Base-by-base conservation (phyloP, 2,888 invertebrate genomes). In the Slavum lentiscoides region DNA sequence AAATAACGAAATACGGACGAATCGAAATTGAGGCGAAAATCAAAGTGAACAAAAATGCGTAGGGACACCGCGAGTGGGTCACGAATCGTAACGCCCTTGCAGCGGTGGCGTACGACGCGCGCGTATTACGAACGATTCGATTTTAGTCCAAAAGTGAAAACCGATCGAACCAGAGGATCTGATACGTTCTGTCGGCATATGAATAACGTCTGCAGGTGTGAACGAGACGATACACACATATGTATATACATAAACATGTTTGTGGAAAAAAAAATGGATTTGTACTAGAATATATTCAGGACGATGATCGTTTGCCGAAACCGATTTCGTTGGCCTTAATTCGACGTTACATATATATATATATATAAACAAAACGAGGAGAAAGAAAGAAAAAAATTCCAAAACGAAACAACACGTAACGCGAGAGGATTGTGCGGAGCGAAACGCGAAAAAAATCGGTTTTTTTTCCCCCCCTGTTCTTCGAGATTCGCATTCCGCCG, bases 91-190 rank as follows among this genome's bases (percentile, higher is more conserved):
- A 30, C 30, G 30, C 30, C 30, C 30, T 30, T n/a, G n/a, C n/a
- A n/a, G n/a, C n/a, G n/a, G n/a, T n/a, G n/a, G n/a, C n/a, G 30
- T 30, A 30, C n/a, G n/a, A 30, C 30, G 43, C 43, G 43, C 7
- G 9, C 43, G 43, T 9, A 9, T 43, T 43, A 43, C 43, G 9
- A 9, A 43, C 43, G 7, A 9, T 43, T 43, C 7, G 19, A 66
- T 66, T 74, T 66, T 75, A 75, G 74, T 75, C 66, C 74, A 75
- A 75, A 66, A 75, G 74, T 75, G 66, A 75, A 75, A 75, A 75
- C 55, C 37, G 13, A 17, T 9, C 19, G 21, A 67, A 39, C 55
- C 21, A 19, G 37, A 55, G 66, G 30, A 30, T 30, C 66, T 43
- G 66, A 21, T 23, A 43, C 43, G 43, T 43, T 7, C 43, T 7